phyloP scores from a whole-genome alignment of 2,797 vertebrate species.

The Phoxinus dragarum region DNA sequence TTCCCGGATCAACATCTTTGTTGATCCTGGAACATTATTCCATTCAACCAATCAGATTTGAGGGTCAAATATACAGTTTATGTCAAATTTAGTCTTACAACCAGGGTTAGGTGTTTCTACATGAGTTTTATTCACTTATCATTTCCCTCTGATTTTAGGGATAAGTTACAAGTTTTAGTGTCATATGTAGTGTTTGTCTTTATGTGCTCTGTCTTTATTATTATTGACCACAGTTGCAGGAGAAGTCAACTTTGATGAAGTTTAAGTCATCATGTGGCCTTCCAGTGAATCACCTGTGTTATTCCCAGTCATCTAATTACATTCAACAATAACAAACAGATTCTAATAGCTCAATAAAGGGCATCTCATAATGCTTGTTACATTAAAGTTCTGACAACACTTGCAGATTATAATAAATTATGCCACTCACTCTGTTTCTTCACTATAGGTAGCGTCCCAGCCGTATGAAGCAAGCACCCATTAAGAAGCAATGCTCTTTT shows the following conservation, averaged over 20 bases:
- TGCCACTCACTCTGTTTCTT: slow-evolving; percentile 9
- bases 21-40: no score
- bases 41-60: no score
- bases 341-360: background rate
- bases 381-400: background rate
- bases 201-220: background rate
- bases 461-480: slow-evolving; percentile 1
- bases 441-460: slow-evolving; percentile 31
- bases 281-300: background rate
- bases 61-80: no score
- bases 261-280: slow-evolving; percentile 1
- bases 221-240: background rate
- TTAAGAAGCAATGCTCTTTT: slow-evolving; percentile 15
- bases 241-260: background rate
- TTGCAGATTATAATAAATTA: background rate
- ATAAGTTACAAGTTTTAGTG: background rate
- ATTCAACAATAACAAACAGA: slow-evolving; percentile 15
- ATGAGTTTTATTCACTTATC: no score
- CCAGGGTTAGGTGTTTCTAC: no score
- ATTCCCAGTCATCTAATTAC: background rate
- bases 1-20: no score
- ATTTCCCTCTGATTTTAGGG: no score
- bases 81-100: no score
- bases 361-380: slow-evolving; percentile 1
- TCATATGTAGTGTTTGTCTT: background rate